Evolutionary conservation across 2,888 invertebrate genomes (phyloP).

Genomic region (Lasioglossum villosulum): DNA sequence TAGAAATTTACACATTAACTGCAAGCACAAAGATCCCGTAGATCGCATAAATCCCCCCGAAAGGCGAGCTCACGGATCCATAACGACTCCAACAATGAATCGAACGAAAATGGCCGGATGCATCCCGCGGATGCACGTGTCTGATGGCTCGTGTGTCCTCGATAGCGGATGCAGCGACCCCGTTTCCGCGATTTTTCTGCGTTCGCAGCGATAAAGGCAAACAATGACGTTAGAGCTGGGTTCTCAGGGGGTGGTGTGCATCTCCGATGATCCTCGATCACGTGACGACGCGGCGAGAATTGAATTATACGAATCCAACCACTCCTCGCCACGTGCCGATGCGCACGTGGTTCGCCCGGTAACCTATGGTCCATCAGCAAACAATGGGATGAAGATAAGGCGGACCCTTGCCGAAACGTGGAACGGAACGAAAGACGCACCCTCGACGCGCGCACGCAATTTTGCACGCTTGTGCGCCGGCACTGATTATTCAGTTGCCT

Average conservation of each 20-base stretch:
- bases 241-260: slow-evolving; percentile 59
- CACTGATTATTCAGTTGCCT: slow-evolving; percentile 20
- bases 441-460: slow-evolving; percentile 16
- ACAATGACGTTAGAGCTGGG: slow-evolving; percentile 65
- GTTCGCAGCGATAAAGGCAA: slow-evolving; percentile 62
- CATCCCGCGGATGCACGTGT: slow-evolving; percentile 56
- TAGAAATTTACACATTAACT: too few species aligned
- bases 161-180: slow-evolving; percentile 59
- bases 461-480: slow-evolving; percentile 27
- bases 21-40: neutral
- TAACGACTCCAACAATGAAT: slow-evolving; percentile 15
- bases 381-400: slow-evolving; percentile 71
- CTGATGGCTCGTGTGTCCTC: slow-evolving; percentile 35
- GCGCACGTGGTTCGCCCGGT: slow-evolving; percentile 59
- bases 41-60: slow-evolving; percentile 29
- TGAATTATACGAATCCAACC: slow-evolving; percentile 73
- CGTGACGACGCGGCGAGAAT: slow-evolving; percentile 59
- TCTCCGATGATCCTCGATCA: slow-evolving; percentile 22
- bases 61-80: slow-evolving; percentile 22
- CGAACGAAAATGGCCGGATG: slow-evolving; percentile 56
- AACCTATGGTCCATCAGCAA: slow-evolving; percentile 69
- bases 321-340: slow-evolving; percentile 75
- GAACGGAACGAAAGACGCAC: slow-evolving; percentile 50
- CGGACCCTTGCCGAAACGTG: slow-evolving; percentile 42
- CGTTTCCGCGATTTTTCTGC: slow-evolving; percentile 62